Evolutionary conservation across 2,888 invertebrate genomes (phyloP), one percentile per base, ranked within the genome.

Genomic region (Noctua comes): DNA sequence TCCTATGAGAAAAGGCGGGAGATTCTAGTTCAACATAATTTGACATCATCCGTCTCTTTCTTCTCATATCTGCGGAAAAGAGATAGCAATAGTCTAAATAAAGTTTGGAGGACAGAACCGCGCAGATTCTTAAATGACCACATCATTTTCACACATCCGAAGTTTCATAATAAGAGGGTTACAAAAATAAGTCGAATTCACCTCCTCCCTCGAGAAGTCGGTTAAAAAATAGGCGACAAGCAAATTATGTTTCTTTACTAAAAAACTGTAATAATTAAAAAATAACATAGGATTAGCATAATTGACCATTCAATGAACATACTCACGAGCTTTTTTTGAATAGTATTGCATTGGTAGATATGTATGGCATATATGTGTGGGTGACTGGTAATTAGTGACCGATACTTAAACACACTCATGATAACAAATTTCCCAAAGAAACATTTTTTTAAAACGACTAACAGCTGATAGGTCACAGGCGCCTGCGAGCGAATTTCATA

Each of bases 151-250:
- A 73, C 43, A 68, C 40, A 59, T 54, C 27, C 43, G 16, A 62
- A 54, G 24, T 68, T 57, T 43, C 11, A 79, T 48, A 40, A 36
- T 36, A 36, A 40, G 57, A 69, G 48, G 76, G 70, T 70, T 62
- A 81, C 70, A 80, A 76, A 69, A 80, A 65, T 48, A 66, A 51
- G 24, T 40, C 7, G 16, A 59, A 36, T 8, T 24, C n/a, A 59
- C 76, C 80, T 62, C 27, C 73, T 73, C 11, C 62, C 43, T 51
- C 24, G 1, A 46, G 76, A 70, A 70, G 59, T 76, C 43, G 59
- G 59, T 81, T 51, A 76, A 81, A 80, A 80, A 74, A 74, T 54
- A 74, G 62, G 27, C 80, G 76, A 75, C 65, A 81, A 76, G 69
- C 59, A 43, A 76, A 76, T 75, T 16, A 66, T 81, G n/a, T 76